Evolutionary conservation across 2,113 vertebrate genomes (phyloP).

Genomic region (Alces alces): DNA sequence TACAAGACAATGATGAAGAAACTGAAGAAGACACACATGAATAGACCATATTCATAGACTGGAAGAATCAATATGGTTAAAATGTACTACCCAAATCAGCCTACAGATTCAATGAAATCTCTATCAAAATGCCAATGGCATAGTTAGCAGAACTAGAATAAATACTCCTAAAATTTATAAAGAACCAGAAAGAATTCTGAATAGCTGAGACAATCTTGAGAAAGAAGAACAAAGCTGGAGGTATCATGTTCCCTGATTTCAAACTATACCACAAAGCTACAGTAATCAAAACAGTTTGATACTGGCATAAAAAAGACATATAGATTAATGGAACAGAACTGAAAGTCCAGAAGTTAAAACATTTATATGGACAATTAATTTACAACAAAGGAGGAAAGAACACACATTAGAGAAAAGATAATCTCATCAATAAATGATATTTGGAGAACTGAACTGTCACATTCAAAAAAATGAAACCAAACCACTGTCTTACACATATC

Average conservation of each 20-base stretch:
- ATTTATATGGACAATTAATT: neutral
- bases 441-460: neutral
- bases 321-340: neutral
- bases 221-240: neutral
- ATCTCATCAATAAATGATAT: neutral
- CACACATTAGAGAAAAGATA: neutral
- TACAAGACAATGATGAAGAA: neutral
- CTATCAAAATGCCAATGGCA: neutral
- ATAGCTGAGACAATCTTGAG: neutral
- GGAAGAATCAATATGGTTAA: neutral
- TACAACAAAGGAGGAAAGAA: neutral
- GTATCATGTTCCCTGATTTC: neutral
- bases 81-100: neutral
- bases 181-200: neutral
- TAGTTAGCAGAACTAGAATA: neutral
- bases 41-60: neutral
- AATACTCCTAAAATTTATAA: neutral
- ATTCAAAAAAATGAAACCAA: neutral
- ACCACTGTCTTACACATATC: neutral
- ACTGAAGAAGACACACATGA: neutral
- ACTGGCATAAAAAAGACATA: neutral
- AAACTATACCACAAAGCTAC: neutral
- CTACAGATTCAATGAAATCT: neutral
- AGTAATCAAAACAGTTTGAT: neutral
- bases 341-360: neutral